Percentiles rank a stretch among this genome's conserved stretches.
These are phyloP conservation scores for Triops longicaudatus DNA, from an alignment of 1,140 invertebrate genomes.

Conservation along the genomic window DNA sequence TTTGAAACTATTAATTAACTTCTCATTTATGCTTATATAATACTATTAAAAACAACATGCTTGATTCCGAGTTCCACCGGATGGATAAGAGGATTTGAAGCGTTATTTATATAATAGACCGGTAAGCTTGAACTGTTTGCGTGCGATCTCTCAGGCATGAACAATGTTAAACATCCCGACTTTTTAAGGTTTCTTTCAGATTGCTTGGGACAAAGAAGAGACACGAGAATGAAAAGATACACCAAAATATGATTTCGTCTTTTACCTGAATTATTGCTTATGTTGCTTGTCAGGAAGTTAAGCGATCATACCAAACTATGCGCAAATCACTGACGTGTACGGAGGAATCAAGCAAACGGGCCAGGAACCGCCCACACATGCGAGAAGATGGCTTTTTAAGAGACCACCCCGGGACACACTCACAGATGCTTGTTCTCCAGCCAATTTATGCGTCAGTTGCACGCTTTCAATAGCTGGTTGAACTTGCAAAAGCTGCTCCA, in stretches of 20 bases:
- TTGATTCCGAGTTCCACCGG: too few species aligned
- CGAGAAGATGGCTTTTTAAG: background rate
- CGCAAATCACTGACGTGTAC: slow-evolving; percentile 7
- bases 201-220: background rate
- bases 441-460: background rate
- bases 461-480: background rate
- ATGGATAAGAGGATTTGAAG: too few species aligned
- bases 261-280: slow-evolving; percentile 6
- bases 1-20: too few species aligned
- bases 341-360: background rate
- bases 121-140: too few species aligned
- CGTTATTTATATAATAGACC: too few species aligned
- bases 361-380: slow-evolving; percentile 9
- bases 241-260: background rate
- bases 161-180: too few species aligned
- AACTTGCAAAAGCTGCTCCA: background rate
- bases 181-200: too few species aligned
- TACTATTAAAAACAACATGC: too few species aligned
- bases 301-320: background rate
- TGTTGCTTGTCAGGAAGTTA: background rate
- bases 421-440: background rate
- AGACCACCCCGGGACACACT: background rate
- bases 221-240: background rate
- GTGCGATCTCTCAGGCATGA: too few species aligned
- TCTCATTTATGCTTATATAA: too few species aligned